phyloP scores from a whole-genome alignment of 2,797 vertebrate species.

The Eulemur albifrons region DNA sequence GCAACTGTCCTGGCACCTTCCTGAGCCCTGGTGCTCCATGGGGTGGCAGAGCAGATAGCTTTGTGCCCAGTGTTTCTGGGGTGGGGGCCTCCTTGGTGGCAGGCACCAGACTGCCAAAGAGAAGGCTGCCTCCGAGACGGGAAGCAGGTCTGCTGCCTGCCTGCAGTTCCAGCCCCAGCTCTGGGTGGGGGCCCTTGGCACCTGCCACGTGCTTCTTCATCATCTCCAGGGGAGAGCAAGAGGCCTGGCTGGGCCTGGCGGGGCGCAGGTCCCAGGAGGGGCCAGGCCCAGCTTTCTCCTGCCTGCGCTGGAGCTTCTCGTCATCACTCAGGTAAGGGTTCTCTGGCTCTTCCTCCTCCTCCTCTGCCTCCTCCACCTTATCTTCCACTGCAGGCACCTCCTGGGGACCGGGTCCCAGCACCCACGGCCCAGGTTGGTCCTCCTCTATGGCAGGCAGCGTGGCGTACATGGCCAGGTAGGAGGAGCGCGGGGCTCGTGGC shows the following conservation, averaged over 20 bases:
- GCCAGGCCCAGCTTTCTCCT: not conserved
- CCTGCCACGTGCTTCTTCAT: slow-evolving; percentile 82
- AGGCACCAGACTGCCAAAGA: slow-evolving; percentile 84
- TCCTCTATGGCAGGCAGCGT: slow-evolving; percentile 92
- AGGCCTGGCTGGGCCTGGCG: not conserved
- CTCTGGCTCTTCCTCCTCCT: slow-evolving; percentile 73
- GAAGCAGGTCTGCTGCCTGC: slow-evolving; percentile 82
- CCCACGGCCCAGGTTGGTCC: slow-evolving; percentile 78
- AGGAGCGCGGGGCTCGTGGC: slow-evolving; percentile 76
- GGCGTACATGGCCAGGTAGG: slow-evolving; percentile 75
- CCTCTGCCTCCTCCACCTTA: slow-evolving; percentile 9
- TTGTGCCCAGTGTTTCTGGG: slow-evolving; percentile 62
- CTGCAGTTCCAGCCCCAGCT: slow-evolving; percentile 47
- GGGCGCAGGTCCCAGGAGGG: not conserved
- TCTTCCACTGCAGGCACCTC: not conserved
- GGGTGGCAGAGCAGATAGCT: slow-evolving; percentile 37
- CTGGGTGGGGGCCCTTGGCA: not conserved
- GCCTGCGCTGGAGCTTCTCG: slow-evolving; percentile 66
- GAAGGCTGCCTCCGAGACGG: slow-evolving; percentile 90
- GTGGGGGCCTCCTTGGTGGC: slow-evolving; percentile 76
- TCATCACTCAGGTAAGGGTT: slow-evolving; percentile 79
- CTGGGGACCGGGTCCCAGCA: not conserved
- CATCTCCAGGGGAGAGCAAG: slow-evolving; percentile 83
- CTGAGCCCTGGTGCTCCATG: slow-evolving; percentile 50
- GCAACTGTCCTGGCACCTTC: slow-evolving; percentile 64